phyloP scores from a whole-genome alignment of 2,888 invertebrate genomes.

The Galerucella pusilla region DNA sequence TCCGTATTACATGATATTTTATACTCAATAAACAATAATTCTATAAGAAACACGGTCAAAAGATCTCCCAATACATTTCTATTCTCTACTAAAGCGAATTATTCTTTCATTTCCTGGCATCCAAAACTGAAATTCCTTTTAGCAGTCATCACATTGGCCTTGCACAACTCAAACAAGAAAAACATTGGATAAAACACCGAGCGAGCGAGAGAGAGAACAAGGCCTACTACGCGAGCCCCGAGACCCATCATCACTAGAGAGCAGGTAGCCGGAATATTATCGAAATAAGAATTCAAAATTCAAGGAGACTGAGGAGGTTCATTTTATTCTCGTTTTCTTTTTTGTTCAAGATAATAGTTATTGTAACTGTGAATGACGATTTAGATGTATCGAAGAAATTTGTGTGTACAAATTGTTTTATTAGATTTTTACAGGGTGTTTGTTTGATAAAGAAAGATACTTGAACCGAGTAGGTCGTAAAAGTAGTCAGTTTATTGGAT shows the following conservation, averaged over 20 bases:
- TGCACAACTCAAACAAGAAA: conserved; percentile 29
- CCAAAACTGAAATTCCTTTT: conserved; percentile 31
- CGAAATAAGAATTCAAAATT: conserved; percentile 13
- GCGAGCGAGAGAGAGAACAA: not conserved
- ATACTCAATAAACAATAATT: no score
- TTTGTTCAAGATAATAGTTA: not conserved
- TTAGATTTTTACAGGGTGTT: no score
- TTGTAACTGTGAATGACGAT: not conserved
- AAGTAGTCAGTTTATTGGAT: no score
- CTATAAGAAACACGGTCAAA: no score
- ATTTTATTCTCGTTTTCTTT: not conserved
- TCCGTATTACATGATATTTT: no score
- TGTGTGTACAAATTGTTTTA: not conserved
- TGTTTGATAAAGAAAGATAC: no score
- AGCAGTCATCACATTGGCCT: conserved; percentile 34
- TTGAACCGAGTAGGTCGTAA: no score
- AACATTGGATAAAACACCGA: conserved; percentile 4
- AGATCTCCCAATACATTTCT: not conserved
- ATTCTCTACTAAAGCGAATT: not conserved
- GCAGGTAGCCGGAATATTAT: conserved; percentile 14
- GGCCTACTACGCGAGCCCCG: conserved; percentile 1
- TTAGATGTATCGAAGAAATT: not conserved
- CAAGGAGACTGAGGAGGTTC: conserved; percentile 9
- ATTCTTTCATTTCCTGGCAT: conserved; percentile 12
- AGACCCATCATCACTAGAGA: conserved; percentile 12